Base-by-base conservation (phyloP, 2,888 invertebrate species). In the Spisula subtruncata region DNA sequence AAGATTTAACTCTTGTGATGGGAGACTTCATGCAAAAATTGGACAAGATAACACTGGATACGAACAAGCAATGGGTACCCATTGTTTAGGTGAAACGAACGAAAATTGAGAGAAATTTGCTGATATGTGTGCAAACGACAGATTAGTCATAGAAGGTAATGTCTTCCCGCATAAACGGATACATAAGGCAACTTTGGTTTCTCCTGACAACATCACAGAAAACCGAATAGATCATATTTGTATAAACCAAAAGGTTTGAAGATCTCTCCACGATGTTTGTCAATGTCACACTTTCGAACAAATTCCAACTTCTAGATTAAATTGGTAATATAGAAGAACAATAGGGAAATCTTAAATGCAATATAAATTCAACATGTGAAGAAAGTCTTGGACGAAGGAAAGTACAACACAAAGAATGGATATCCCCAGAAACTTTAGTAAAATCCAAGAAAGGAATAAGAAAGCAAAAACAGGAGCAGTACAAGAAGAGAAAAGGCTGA, bases 11-110 rank as follows among this genome's bases (percentile, higher is more conserved):
- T 54, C 54, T 93, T 6, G 48, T 91, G 16, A 92, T 89, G 83
- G 92, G n/a, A n/a, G 93, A n/a, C n/a, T n/a, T n/a, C n/a, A 94
- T 86, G 93, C 93, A n/a, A 92, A 91, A 86, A 89, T 92, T 25
- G 93, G n/a, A n/a, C n/a, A n/a, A n/a, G 89, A 46, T 35, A 32
- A 41, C 41, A 41, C 41, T 2, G 41, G 41, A 2, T 83, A 93
- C n/a, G 93, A 93, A 48, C 92, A 51, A 25, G 88, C 88, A 66
- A 93, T 92, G 89, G 89, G 93, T 16, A 90, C 54, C 54, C 54
- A 54, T 54, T 4, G 54, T 18, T 1, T 79, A 18, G 89, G 93
- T 25, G 48, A 51, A 16, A 56, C 25, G 32, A 93, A 93, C 60
- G 86, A 92, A 46, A 90, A 90, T 75, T 88, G 41, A 41, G 92